These are phyloP conservation scores for Pterostichus niger DNA, from an alignment of 2,888 invertebrate genomes.

Conservation along the genomic window DNA sequence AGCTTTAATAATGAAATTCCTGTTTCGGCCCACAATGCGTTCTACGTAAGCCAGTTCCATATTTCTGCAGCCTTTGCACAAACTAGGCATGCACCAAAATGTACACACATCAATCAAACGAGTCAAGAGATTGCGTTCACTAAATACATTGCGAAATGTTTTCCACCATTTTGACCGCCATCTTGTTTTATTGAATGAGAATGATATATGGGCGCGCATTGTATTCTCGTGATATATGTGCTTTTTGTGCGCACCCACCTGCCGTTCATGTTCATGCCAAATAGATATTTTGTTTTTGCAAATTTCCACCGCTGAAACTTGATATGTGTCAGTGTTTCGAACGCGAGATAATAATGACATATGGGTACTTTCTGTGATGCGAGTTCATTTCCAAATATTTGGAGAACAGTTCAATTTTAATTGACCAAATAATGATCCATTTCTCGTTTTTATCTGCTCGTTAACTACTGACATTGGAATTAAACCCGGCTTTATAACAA, in stretches of 20 bases:
- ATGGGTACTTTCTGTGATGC: constrained; percentile 8
- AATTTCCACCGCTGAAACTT: constrained; percentile 19
- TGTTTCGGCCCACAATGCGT: constrained; percentile 54
- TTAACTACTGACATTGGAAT: no score
- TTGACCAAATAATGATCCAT: background rate
- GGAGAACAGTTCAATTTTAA: background rate
- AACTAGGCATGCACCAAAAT: constrained; percentile 55
- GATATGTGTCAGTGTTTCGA: constrained; percentile 26
- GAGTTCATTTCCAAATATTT: constrained; percentile 3
- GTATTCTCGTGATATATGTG: constrained; percentile 15
- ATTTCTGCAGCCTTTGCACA: constrained; percentile 41
- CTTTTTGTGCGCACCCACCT: constrained; percentile 32
- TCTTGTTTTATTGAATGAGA: constrained; percentile 49
- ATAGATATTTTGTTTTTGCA: constrained; percentile 43
- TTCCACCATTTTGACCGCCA: constrained; percentile 60
- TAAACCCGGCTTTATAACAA: no score
- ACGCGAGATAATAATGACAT: constrained; percentile 31
- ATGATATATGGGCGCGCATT: constrained; percentile 49
- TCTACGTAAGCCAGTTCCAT: constrained; percentile 46
- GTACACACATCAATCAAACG: constrained; percentile 54
- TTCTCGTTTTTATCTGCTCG: background rate
- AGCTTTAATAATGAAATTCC: constrained; percentile 62
- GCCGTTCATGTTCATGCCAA: background rate
- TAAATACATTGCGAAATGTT: constrained; percentile 54
- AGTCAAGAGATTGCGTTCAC: constrained; percentile 54